Evolutionary conservation across 1,140 invertebrate species (phyloP), one percentile per base, ranked within the genome.

Genomic region (Trichonephila inaurata): DNA sequence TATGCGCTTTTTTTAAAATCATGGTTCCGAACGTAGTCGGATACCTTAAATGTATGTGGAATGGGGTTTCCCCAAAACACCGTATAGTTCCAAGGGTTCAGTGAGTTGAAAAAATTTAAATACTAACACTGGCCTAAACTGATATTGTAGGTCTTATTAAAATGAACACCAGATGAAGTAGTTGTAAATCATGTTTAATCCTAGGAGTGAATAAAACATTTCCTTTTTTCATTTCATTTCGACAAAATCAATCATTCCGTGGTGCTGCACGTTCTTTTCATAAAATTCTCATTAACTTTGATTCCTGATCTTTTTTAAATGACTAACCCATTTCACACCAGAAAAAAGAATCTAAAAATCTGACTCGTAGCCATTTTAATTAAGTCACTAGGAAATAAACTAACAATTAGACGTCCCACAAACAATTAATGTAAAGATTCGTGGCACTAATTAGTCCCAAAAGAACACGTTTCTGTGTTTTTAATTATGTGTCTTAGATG

Each of bases 361-460:
- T 64, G 14, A 19, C 62, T 64, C 21, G 16, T 64, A 18, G 62
- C 62, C 10, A 64, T 21, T 24, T 81, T 81, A 81, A 81, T 81
- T 18, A 81, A 81, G 72, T 81, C 28, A 81, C 10, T 24, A 12
- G 24, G 72, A 81, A 81, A 81, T 81, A 81, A 81, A 81, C 12
- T 24, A 81, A 81, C 28, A 81, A 81, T 81, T 81, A 81, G n/a
- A 24, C 24, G 28, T 18, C 24, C n/a, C 72, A 4, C 5, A 44
- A 24, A 10, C 33, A 18, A 81, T 81, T 81, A 81, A 33, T 24
- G 5, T 81, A 33, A 24, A 21, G 62, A 64, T 64, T 64, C 1
- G 16, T 18, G 62, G 62, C 21, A 19, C 62, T 64, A 64, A 64
- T 64, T 64, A 64, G 62, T 18, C 62, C 62, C 62, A 64, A 2